phyloP scores from a whole-genome alignment of 2,888 invertebrate genomes.

The Eristalis tenax region DNA sequence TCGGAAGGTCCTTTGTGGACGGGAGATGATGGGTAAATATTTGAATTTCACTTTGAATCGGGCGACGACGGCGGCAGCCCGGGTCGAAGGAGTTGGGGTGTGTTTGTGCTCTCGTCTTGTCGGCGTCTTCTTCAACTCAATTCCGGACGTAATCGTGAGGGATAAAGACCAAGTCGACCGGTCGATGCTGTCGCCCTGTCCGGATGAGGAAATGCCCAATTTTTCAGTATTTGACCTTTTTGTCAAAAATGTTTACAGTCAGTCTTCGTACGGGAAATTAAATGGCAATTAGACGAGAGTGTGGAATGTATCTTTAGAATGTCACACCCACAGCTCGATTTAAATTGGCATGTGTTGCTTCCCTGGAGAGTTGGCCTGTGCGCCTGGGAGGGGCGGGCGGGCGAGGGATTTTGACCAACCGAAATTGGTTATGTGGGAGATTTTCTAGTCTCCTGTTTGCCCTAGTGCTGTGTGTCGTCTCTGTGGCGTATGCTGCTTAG shows the following conservation, averaged over 20 bases:
- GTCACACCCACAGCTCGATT: conserved; percentile 48
- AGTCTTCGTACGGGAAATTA: conserved; percentile 48
- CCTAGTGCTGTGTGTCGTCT: conserved; percentile 4
- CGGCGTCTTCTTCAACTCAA: conserved; percentile 40
- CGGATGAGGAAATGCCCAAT: conserved; percentile 52
- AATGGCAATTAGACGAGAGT: conserved; percentile 62
- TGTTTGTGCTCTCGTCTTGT: conserved; percentile 40
- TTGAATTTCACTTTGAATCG: conserved; percentile 59
- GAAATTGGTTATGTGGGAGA: conserved; percentile 43
- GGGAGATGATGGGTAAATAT: conserved; percentile 64
- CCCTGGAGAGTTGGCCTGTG: not conserved
- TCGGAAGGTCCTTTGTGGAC: conserved; percentile 38
- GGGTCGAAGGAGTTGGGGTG: conserved; percentile 19
- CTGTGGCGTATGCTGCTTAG: conserved; percentile 14
- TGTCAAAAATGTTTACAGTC: conserved; percentile 32
- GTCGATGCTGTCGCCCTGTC: not conserved
- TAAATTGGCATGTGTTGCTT: conserved; percentile 58
- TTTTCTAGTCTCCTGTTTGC: conserved; percentile 24
- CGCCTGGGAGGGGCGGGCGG: not conserved
- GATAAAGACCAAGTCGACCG: conserved; percentile 17
- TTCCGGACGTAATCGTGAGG: conserved; percentile 30
- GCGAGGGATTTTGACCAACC: conserved; percentile 51
- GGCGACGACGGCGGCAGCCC: not conserved
- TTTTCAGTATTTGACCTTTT: conserved; percentile 60
- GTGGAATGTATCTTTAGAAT: conserved; percentile 23